Evolutionary conservation across 2,797 vertebrate genomes (phyloP).

Genomic region (Diplodus sargus): DNA sequence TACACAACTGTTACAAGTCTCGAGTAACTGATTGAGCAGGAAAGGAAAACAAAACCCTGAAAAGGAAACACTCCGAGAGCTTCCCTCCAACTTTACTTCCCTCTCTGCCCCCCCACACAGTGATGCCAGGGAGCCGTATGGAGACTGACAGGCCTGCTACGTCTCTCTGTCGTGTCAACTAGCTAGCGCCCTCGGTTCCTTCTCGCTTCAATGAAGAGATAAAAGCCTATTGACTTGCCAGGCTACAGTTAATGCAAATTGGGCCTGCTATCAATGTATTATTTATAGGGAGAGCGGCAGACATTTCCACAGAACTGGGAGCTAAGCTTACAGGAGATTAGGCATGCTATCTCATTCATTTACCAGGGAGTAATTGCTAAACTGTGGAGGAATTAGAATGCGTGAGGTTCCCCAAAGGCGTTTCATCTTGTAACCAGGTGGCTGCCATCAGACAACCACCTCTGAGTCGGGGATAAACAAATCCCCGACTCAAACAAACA

Average conservation of each 20-base stretch:
- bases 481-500: too few species aligned
- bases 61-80: conserved; percentile 49
- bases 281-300: conserved; percentile 84
- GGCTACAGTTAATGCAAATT: conserved; percentile 88
- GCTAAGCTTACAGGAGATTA: conserved; percentile 89
- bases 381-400: conserved; percentile 85
- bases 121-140: conserved; percentile 67
- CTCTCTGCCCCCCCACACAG: conserved; percentile 55
- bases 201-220: conserved; percentile 84
- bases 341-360: conserved; percentile 86
- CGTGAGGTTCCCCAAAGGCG: conserved; percentile 75
- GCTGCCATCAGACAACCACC: conserved; percentile 71
- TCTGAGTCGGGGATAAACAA: conserved; percentile 66
- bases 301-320: conserved; percentile 85
- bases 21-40: conserved; percentile 34
- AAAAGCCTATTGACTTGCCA: conserved; percentile 86
- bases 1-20: conserved; percentile 43
- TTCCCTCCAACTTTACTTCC: conserved; percentile 45
- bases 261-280: conserved; percentile 84
- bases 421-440: conserved; percentile 79
- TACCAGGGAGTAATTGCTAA: conserved; percentile 87
- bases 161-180: conserved; percentile 76
- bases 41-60: conserved; percentile 57
- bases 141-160: conserved; percentile 78
- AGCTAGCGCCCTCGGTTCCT: conserved; percentile 75